phyloP scores from a whole-genome alignment of 2,797 vertebrate species.

The Gymnopithys bicolor region DNA sequence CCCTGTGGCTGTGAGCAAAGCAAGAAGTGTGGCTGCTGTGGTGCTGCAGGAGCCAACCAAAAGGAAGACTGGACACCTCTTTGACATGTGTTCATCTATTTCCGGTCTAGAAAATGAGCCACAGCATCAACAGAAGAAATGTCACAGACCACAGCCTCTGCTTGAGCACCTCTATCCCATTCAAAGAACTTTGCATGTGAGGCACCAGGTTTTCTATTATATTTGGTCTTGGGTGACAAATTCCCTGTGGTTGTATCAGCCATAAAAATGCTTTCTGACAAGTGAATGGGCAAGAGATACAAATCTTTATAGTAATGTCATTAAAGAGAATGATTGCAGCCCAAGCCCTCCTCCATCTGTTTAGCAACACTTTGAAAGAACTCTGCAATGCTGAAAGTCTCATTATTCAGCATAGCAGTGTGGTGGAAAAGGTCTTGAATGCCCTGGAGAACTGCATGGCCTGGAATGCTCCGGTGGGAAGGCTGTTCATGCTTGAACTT shows the following conservation, averaged over 20 bases:
- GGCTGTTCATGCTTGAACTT: not conserved
- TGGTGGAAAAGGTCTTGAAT: conserved; percentile 10
- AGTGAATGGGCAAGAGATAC: not conserved
- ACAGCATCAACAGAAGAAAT: not conserved
- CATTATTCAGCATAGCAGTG: not conserved
- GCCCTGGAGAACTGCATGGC: not conserved
- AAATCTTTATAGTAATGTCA: not conserved
- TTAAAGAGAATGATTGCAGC: conserved; percentile 20
- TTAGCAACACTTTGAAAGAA: not conserved
- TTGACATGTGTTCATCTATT: not conserved
- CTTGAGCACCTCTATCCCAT: not conserved
- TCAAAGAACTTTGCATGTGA: not conserved
- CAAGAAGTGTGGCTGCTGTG: not conserved
- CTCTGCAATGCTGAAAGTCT: not conserved
- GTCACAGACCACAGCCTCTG: not conserved
- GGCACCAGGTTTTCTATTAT: not conserved
- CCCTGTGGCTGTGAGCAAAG: not conserved
- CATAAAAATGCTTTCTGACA: not conserved
- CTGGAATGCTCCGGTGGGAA: not conserved
- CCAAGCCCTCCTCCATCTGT: not conserved
- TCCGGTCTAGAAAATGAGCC: not conserved
- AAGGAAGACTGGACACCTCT: not conserved
- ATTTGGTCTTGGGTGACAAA: not conserved
- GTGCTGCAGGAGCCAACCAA: not conserved
- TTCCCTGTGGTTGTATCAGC: not conserved